Conservation (phyloP, 2,888 invertebrate genomes). For the Diploptera punctata region DNA sequence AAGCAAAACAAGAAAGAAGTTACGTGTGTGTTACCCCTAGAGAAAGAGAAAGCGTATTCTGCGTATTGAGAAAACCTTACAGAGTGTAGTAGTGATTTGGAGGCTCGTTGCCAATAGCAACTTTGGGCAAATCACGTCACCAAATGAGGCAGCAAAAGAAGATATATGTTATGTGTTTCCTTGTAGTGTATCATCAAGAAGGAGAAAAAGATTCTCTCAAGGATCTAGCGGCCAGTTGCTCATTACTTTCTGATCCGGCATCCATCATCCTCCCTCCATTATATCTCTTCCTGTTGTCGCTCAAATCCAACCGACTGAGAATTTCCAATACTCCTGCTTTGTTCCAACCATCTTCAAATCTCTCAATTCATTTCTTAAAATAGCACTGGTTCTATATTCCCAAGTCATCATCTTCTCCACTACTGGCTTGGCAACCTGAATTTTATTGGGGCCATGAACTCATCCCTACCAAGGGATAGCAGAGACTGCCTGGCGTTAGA, state of each 20-base stretch:
- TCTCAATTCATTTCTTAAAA: no score
- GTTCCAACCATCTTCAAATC: not conserved
- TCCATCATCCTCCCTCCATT: conserved; percentile 9
- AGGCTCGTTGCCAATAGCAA: conserved; percentile 26
- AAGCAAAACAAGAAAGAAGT: no score
- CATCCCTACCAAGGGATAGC: no score
- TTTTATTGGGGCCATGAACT: no score
- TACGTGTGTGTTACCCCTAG: no score
- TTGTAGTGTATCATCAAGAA: not conserved
- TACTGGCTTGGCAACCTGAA: no score
- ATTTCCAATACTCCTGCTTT: not conserved
- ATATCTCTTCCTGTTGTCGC: not conserved
- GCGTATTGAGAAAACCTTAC: conserved; percentile 7
- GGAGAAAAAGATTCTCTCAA: not conserved
- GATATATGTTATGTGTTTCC: conserved; percentile 26
- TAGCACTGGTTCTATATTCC: no score
- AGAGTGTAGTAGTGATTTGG: conserved; percentile 6
- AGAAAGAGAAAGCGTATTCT: not conserved
- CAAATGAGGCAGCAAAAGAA: conserved; percentile 30
- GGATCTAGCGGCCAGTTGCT: not conserved
- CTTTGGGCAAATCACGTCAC: conserved; percentile 23
- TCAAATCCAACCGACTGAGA: not conserved
- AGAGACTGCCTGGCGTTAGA: no score
- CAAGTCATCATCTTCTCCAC: no score
- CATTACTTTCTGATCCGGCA: not conserved